Conservation (phyloP, 2,113 vertebrate genomes). For the Potamarius usumacintae region DNA sequence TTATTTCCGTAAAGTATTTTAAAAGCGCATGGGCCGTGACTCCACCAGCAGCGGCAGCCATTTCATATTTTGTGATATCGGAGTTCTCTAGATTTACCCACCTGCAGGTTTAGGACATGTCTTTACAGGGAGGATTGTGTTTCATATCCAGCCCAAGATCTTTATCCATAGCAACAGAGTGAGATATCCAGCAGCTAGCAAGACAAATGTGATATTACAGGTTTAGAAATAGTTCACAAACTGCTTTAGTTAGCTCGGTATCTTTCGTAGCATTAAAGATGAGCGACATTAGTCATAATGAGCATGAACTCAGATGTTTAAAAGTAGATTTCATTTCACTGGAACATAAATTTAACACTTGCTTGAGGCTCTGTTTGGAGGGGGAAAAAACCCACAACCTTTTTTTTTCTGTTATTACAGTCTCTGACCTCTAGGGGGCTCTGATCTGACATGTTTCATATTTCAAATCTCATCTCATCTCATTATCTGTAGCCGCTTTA, state of each 20-base stretch:
- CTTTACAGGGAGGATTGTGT: neutral
- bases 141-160: neutral
- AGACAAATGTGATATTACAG: neutral
- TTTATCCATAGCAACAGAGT: neutral
- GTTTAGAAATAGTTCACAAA: neutral
- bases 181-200: neutral
- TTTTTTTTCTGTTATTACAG: constrained; percentile 51
- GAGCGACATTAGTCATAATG: neutral
- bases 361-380: neutral
- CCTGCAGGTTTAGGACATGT: neutral
- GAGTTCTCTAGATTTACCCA: neutral
- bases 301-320: neutral
- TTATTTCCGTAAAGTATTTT: neutral
- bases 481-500: too few relatives aligned
- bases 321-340: neutral
- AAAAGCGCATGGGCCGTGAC: neutral
- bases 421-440: constrained; percentile 32
- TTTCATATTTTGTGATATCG: neutral
- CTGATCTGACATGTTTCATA: neutral
- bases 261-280: neutral
- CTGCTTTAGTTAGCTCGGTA: neutral
- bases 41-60: neutral
- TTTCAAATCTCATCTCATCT: too few relatives aligned
- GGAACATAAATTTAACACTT: neutral
- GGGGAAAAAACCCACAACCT: constrained; percentile 18